These are phyloP conservation scores for Poecilobothrus nobilitatus DNA, from an alignment of 2,888 invertebrate genomes.

Conservation along the genomic window DNA sequence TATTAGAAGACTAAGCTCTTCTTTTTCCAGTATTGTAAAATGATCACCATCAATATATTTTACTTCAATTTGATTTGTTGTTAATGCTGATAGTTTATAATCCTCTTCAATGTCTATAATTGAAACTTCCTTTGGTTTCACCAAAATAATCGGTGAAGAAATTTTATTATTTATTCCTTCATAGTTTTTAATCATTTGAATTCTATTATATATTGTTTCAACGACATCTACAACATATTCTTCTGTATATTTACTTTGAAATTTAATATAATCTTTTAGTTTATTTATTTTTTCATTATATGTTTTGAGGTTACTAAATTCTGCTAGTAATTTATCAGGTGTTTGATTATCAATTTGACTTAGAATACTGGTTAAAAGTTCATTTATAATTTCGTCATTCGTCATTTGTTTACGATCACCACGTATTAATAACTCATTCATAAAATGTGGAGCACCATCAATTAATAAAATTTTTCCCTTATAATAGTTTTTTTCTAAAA, in stretches of 20 bases:
- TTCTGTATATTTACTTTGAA: slow-evolving; percentile 40
- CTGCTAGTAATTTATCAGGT: slow-evolving; percentile 33
- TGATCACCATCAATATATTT: slow-evolving; percentile 66
- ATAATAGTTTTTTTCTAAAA: slow-evolving; percentile 59
- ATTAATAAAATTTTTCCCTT: slow-evolving; percentile 63
- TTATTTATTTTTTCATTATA: slow-evolving; percentile 51
- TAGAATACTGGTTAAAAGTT: slow-evolving; percentile 32
- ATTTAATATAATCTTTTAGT: slow-evolving; percentile 44
- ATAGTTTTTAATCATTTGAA: slow-evolving; percentile 48
- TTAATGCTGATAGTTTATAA: slow-evolving; percentile 55
- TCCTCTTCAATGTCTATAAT: slow-evolving; percentile 52
- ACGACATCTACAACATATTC: slow-evolving; percentile 43
- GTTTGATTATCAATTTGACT: slow-evolving; percentile 36
- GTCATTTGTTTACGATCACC: slow-evolving; percentile 32
- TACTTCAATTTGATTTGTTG: slow-evolving; percentile 50
- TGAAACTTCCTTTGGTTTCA: slow-evolving; percentile 54
- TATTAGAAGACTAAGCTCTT: slow-evolving; percentile 54
- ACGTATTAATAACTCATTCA: slow-evolving; percentile 46
- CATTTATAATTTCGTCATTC: slow-evolving; percentile 35
- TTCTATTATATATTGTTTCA: slow-evolving; percentile 47
- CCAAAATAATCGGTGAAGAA: slow-evolving; percentile 51
- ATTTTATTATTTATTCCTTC: slow-evolving; percentile 41
- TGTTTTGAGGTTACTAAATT: slow-evolving; percentile 48
- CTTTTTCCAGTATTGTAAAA: slow-evolving; percentile 57
- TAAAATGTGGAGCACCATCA: slow-evolving; percentile 71